Evolutionary conservation across 2,797 vertebrate genomes (phyloP).

Genomic region (Thamnophis elegans): DNA sequence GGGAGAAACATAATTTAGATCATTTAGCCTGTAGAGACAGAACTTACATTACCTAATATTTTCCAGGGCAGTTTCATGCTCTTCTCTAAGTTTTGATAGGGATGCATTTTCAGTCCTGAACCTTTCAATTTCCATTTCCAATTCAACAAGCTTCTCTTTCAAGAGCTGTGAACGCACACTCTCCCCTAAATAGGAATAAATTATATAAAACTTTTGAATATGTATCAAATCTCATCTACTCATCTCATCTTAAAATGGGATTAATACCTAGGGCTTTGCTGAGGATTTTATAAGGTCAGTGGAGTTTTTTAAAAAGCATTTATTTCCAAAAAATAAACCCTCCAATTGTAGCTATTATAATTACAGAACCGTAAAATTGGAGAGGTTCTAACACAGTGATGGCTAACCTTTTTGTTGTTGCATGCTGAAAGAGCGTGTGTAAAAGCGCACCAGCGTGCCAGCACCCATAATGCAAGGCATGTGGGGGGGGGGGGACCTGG

Average conservation of each 20-base stretch:
- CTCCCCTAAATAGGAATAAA: constrained; percentile 60
- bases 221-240: not conserved
- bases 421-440: no score
- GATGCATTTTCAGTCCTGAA: constrained; percentile 88
- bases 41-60: constrained; percentile 76
- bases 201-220: not conserved
- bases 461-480: no score
- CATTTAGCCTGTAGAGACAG: not conserved
- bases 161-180: constrained; percentile 79
- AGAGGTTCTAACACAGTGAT: not conserved
- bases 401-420: no score
- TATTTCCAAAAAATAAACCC: no score
- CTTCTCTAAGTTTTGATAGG: constrained; percentile 81
- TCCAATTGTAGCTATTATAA: not conserved
- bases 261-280: not conserved
- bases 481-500: no score
- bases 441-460: no score
- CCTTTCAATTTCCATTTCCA: constrained; percentile 91
- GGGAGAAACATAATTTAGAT: not conserved
- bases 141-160: constrained; percentile 81
- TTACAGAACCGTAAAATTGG: not conserved
- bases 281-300: not conserved
- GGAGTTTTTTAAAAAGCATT: not conserved
- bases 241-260: not conserved
- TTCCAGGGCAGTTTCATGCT: constrained; percentile 80